Percentiles rank a stretch among this genome's conserved stretches.
Conservation (phyloP, 2,888 invertebrate species). For the Siphlonurus alternatus region DNA sequence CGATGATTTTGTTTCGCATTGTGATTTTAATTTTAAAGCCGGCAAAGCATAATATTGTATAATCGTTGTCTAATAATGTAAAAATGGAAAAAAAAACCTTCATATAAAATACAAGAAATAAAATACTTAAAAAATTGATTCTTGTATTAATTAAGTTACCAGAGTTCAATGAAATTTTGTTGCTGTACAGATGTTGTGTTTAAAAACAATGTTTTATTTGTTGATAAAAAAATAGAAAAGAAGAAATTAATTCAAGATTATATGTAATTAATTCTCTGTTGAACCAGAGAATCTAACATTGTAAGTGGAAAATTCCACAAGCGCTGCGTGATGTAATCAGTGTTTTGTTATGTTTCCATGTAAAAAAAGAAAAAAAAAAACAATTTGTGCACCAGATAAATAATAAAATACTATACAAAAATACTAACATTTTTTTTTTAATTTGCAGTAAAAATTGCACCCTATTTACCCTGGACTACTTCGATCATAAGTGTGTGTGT, state of each 20-base stretch:
- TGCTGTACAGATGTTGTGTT: not conserved
- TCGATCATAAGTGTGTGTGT: too few relatives aligned
- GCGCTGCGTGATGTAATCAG: not conserved
- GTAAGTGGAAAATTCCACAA: too few relatives aligned
- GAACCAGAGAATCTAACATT: not conserved
- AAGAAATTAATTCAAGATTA: not conserved
- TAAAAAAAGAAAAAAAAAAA: too few relatives aligned
- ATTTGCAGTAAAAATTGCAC: too few relatives aligned
- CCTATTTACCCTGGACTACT: too few relatives aligned
- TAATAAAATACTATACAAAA: not conserved
- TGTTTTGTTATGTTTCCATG: not conserved
- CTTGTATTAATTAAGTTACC: too few relatives aligned
- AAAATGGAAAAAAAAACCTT: too few relatives aligned
- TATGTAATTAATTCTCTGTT: not conserved
- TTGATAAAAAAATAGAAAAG: not conserved
- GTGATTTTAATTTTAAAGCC: not conserved
- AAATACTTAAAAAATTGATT: too few relatives aligned
- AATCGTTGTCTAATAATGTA: too few relatives aligned
- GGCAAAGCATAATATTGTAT: not conserved
- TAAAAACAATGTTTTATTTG: not conserved
- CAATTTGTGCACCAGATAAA: not conserved
- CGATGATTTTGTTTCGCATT: not conserved
- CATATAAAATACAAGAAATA: too few relatives aligned
- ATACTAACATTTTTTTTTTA: not conserved
- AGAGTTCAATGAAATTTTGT: not conserved